Conservation (phyloP, 2,797 vertebrate species). For the Astyanax mexicanus region DNA sequence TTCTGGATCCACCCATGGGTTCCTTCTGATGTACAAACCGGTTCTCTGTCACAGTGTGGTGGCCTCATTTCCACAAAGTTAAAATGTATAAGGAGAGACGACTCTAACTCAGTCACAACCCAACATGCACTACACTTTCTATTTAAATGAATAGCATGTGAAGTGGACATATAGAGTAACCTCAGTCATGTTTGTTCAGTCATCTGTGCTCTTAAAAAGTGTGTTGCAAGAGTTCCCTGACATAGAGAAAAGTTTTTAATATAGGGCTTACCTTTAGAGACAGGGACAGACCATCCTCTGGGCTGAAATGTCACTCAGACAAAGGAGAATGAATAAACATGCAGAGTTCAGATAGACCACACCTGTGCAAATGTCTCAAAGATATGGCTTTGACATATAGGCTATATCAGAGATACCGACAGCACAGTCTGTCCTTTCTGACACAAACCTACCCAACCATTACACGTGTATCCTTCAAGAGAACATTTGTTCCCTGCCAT, state of each 20-base stretch:
- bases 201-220: neutral
- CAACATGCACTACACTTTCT: no score
- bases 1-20: no score
- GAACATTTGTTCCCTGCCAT: conserved; percentile 59
- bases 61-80: no score
- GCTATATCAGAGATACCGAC: conserved; percentile 46
- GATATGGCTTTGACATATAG: conserved; percentile 8
- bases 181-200: no score
- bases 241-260: conserved; percentile 33
- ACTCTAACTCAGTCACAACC: no score
- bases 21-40: no score
- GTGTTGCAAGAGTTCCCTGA: conserved; percentile 1
- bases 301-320: conserved; percentile 56
- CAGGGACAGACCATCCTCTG: conserved; percentile 19
- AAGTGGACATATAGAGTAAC: no score
- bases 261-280: conserved; percentile 39
- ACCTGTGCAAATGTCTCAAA: conserved; percentile 54
- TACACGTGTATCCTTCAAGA: conserved; percentile 55
- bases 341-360: conserved; percentile 47
- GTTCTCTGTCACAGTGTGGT: no score
- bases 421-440: conserved; percentile 48
- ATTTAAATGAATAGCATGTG: no score
- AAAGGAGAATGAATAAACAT: conserved; percentile 47
- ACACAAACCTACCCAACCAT: conserved; percentile 64
- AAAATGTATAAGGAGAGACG: no score